Evolutionary conservation across 1,140 invertebrate genomes (phyloP), one percentile per base, ranked within the genome.

Genomic region (Aphidius gifuensis): DNA sequence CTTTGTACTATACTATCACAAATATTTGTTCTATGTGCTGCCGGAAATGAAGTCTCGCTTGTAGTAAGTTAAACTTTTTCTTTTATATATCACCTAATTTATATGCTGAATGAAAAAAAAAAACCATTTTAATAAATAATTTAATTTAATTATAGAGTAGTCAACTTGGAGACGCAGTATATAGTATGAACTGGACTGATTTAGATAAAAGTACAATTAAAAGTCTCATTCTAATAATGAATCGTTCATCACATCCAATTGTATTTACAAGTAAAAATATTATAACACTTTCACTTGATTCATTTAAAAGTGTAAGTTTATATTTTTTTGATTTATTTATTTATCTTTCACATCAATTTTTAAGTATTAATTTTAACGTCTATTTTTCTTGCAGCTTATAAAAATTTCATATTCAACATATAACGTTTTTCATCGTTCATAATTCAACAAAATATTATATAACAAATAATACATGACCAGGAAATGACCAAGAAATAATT

Each of bases 381-480:
- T 16, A 16, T 16, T 16, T 16, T 48, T 49, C 39, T 50, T 62
- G 0, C 38, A 62, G 61, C 46, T 62, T 40, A 48, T 58, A 43
- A 58, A 62, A 51, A 42, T 58, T n/a, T 62, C 61, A 16, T 62
- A 62, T 40, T 62, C 16, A 16, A 16, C 16, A 16, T 16, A 16
- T 16, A 16, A 16, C 1, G 16, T 16, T 16, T 0, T 16, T 16
- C 16, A n/a, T n/a, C n/a, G n/a, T n/a, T n/a, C n/a, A n/a, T n/a
- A n/a, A n/a, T n/a, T n/a, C n/a, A n/a, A n/a, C n/a, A n/a, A n/a
- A n/a, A n/a, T n/a, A n/a, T n/a, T n/a, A n/a, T n/a, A n/a, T n/a
- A n/a, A n/a, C n/a, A n/a, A n/a, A n/a, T n/a, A n/a, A n/a, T n/a
- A n/a, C n/a, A n/a, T n/a, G n/a, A n/a, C n/a, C n/a, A n/a, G n/a